Evolutionary conservation across 1,140 invertebrate genomes (phyloP).

Genomic region (Bacillus rossius): DNA sequence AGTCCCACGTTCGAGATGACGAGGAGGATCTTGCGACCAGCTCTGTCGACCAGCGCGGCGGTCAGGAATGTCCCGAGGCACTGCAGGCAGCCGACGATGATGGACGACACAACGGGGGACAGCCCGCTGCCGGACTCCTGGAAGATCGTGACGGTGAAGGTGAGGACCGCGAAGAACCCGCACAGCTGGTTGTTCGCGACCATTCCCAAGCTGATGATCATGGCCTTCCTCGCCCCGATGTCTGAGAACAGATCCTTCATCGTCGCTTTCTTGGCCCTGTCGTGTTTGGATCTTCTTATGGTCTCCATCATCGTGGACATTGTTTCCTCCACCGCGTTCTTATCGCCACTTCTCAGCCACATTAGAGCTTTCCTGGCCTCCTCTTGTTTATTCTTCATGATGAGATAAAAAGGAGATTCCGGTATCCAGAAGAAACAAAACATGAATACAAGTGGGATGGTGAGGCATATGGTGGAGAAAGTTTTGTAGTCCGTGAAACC

Average conservation of each 20-base stretch:
- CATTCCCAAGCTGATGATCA: conserved; percentile 44
- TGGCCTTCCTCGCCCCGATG: conserved; percentile 40
- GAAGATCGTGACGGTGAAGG: conserved; percentile 54
- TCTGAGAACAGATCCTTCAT: conserved; percentile 38
- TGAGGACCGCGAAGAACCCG: conserved; percentile 42
- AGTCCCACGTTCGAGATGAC: conserved; percentile 46
- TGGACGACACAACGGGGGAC: conserved; percentile 44
- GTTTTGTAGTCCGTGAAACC: conserved; percentile 43
- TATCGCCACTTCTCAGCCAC: conserved; percentile 28
- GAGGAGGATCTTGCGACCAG: conserved; percentile 50
- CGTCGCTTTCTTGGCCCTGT: too few species aligned
- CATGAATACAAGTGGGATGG: conserved; percentile 43
- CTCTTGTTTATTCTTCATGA: conserved; percentile 32
- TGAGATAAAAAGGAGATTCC: conserved; percentile 50
- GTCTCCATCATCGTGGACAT: too few species aligned
- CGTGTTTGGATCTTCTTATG: too few species aligned
- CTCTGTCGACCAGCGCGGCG: conserved; percentile 50
- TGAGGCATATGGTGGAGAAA: conserved; percentile 39
- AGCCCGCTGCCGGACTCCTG: conserved; percentile 43
- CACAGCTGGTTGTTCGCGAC: conserved; percentile 39
- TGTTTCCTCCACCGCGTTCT: background rate
- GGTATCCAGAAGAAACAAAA: conserved; percentile 47
- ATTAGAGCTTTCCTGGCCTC: conserved; percentile 41
- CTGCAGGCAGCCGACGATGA: conserved; percentile 46
- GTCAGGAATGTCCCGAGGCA: conserved; percentile 44